These are phyloP conservation scores for Pseudorectes ferrugineus DNA, from an alignment of 2,113 vertebrate genomes.

Conservation along the genomic window DNA sequence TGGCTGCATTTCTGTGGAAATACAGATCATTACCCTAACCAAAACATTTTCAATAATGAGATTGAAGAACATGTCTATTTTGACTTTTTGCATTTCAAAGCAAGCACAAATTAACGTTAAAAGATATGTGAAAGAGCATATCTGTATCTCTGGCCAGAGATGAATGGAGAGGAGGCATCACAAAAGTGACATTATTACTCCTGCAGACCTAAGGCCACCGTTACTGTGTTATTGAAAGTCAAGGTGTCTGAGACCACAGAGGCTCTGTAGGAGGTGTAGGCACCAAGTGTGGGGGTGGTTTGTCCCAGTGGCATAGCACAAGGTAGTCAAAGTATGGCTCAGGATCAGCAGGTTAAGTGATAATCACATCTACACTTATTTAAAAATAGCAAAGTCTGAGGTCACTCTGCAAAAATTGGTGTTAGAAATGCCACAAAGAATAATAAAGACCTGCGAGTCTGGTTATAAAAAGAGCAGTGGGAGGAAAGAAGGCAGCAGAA, in stretches of 20 bases:
- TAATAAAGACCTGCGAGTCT: not conserved
- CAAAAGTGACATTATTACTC: not conserved
- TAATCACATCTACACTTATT: not conserved
- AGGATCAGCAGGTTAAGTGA: not conserved
- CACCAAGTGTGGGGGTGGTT: not conserved
- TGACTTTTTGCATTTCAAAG: not conserved
- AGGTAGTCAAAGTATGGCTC: not conserved
- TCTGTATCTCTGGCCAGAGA: not conserved
- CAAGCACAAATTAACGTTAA: not conserved
- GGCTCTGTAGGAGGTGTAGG: not conserved
- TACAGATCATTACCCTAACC: not conserved
- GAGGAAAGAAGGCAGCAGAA: not conserved
- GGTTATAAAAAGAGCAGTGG: not conserved
- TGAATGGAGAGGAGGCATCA: not conserved
- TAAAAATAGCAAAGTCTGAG: conserved; percentile 18
- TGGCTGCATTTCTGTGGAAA: not conserved
- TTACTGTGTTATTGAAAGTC: not conserved
- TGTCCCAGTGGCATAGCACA: not conserved
- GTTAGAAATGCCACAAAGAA: conserved; percentile 13
- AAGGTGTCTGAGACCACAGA: not conserved
- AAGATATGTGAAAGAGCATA: not conserved
- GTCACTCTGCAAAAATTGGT: not conserved
- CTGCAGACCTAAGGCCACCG: not conserved
- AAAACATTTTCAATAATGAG: not conserved
- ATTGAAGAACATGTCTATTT: not conserved